These are phyloP conservation scores for Brachionus calyciflorus DNA, from an alignment of 1,140 invertebrate species.

Conservation along the genomic window DNA sequence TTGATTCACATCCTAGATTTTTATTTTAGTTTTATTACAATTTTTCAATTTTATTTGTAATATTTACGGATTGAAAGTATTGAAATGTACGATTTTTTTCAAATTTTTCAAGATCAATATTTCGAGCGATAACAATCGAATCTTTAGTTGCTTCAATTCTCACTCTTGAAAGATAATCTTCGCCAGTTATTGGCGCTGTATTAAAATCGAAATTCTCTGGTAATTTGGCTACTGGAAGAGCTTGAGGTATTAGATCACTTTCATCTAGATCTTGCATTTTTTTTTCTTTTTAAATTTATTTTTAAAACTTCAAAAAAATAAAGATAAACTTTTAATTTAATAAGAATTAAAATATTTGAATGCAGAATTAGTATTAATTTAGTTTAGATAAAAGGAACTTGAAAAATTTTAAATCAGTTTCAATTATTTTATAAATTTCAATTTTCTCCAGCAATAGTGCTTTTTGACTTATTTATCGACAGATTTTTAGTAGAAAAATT, in stretches of 20 bases:
- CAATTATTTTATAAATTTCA: too few species aligned
- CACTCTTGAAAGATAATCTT: constrained; percentile 40
- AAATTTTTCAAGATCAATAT: constrained; percentile 24
- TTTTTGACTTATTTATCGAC: too few species aligned
- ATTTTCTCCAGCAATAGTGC: too few species aligned
- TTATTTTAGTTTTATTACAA: too few species aligned
- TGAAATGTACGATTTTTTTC: constrained; percentile 45
- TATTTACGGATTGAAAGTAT: constrained; percentile 17
- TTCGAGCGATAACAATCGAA: constrained; percentile 8
- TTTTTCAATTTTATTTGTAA: neutral
- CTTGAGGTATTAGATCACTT: neutral
- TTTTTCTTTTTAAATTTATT: neutral
- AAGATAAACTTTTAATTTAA: too few species aligned
- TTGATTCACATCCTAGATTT: neutral
- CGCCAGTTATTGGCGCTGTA: constrained; percentile 17
- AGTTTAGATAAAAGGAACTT: too few species aligned
- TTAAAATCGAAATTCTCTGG: constrained; percentile 1
- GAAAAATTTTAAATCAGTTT: too few species aligned
- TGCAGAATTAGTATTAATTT: too few species aligned
- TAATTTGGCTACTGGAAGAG: constrained; percentile 1
- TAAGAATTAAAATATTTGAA: too few species aligned
- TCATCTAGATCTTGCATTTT: neutral
- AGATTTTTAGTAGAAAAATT: too few species aligned
- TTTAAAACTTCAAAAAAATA: neutral
- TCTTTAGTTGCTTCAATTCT: constrained; percentile 28